These are phyloP conservation scores for Drosophila littoralis DNA, from an alignment of 1,140 invertebrate species.

Conservation along the genomic window DNA sequence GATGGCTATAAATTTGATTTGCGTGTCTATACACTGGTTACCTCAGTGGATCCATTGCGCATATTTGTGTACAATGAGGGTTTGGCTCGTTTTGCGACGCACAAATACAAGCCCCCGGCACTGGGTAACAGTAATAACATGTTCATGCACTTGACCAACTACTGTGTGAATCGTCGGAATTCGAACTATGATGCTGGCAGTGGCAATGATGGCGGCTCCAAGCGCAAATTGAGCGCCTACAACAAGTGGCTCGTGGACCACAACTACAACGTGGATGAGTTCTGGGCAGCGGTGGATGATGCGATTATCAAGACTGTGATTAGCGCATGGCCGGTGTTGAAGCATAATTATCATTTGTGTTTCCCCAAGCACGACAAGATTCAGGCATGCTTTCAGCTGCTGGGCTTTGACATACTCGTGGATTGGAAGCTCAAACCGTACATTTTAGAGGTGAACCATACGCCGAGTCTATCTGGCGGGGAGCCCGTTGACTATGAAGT, in stretches of 20 bases:
- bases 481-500: slow-evolving; percentile 92
- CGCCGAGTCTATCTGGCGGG: slow-evolving; percentile 95
- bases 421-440: slow-evolving; percentile 93
- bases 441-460: slow-evolving; percentile 95
- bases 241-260: slow-evolving; percentile 90
- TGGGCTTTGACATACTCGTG: slow-evolving; percentile 95
- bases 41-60: slow-evolving; percentile 95
- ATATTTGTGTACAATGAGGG: slow-evolving; percentile 98
- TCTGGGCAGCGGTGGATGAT: slow-evolving; percentile 94
- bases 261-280: slow-evolving; percentile 89
- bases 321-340: slow-evolving; percentile 93
- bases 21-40: slow-evolving; percentile 96
- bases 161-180: slow-evolving; percentile 96
- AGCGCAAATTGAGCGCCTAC: slow-evolving; percentile 92
- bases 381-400: slow-evolving; percentile 94
- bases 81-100: slow-evolving; percentile 95
- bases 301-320: slow-evolving; percentile 95
- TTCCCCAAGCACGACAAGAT: slow-evolving; percentile 93
- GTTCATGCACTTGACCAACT: slow-evolving; percentile 99
- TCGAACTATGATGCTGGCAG: slow-evolving; percentile 87
- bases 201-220: slow-evolving; percentile 91
- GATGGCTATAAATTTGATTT: slow-evolving; percentile 99
- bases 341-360: slow-evolving; percentile 94
- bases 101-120: slow-evolving; percentile 91
- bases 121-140: slow-evolving; percentile 91